Evolutionary conservation across 1,140 invertebrate species (phyloP), one percentile per base, ranked within the genome.

Genomic region (Rhagoletis pomonella): DNA sequence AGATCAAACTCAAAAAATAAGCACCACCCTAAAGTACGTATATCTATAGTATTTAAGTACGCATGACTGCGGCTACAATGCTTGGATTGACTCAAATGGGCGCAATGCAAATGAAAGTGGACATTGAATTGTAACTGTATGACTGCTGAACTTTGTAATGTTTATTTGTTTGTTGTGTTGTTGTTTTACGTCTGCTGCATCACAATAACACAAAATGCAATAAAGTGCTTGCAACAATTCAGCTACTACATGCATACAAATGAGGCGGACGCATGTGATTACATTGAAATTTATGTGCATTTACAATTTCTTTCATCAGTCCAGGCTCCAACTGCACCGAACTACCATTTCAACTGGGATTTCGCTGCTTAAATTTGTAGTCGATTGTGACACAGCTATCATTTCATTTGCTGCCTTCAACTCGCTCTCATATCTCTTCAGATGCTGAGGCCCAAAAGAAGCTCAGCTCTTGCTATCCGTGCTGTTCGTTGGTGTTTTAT

Each of bases 201-300:
- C 29, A 39, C 7, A 58, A 42, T 39, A 60, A 42, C 81, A 39
- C 6, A 6, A 39, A 59, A 19, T 4, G 58, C 19, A 59, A 62
- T 85, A 62, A 85, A 85, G 39, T 62, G 29, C 19, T 42, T 39
- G 29, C 55, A 60, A 39, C 6, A 85, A 85, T 44, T 12, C 59
- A 55, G 42, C 84, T 29, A 29, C 29, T 29, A 62, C 29, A 85
- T 42, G 14, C 3, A 50, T 85, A 42, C 1, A 42, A 62, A 55
- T 12, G 59, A n/a, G 73, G 2, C 55, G 73, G 47, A 58, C 19
- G 55, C 17, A 59, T 85, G 55, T 85, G 84, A 85, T 85, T 62
- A 85, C 84, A 62, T 85, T 85, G 55, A 44, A 85, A 85, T 85
- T 85, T 85, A 85, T 85, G 84, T 85, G 84, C 58, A 85, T 85